Conservation (phyloP, 2,797 vertebrate species). For the Anguilla obscura region DNA sequence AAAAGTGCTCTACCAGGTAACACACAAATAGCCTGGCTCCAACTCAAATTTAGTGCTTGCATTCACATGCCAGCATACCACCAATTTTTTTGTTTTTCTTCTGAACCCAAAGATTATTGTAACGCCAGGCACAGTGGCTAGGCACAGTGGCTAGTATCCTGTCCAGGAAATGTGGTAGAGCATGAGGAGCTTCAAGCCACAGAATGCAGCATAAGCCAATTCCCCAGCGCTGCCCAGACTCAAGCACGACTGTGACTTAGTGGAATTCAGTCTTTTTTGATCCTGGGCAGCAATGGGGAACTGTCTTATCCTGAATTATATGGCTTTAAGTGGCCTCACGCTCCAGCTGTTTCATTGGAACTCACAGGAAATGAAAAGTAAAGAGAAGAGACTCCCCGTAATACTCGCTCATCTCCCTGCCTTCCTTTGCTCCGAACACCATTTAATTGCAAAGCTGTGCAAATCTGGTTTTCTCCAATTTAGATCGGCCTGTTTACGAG, state of each 20-base stretch:
- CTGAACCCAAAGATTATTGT: background rate
- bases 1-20: background rate
- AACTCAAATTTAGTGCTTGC: background rate
- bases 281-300: background rate
- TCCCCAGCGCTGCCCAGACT: background rate
- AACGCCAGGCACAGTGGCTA: background rate
- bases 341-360: background rate
- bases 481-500: background rate
- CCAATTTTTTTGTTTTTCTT: background rate
- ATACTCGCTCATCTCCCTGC: background rate
- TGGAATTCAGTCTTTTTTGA: background rate
- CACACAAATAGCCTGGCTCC: background rate
- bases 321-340: background rate
- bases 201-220: background rate
- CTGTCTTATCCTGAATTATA: background rate
- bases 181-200: background rate
- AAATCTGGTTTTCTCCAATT: background rate
- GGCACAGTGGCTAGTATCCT: background rate
- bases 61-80: background rate
- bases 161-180: background rate
- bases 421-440: background rate
- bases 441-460: background rate
- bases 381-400: background rate
- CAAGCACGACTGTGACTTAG: background rate
- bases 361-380: background rate